Evolutionary conservation across 2,797 vertebrate genomes (phyloP).

Genomic region (Alosa sapidissima): DNA sequence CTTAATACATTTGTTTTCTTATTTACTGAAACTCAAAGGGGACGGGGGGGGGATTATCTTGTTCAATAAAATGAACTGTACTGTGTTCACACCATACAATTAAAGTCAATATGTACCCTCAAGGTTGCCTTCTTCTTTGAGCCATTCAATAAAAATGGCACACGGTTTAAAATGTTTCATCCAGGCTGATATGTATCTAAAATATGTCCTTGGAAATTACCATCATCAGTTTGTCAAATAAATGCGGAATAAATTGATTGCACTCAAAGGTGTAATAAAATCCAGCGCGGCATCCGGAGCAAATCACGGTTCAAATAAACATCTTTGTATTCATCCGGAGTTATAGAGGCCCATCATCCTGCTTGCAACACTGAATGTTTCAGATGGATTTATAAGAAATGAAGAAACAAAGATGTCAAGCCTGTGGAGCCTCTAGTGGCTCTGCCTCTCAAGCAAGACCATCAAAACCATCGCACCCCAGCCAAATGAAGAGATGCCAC

Average conservation of each 20-base stretch:
- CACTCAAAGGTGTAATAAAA: background rate
- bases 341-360: background rate
- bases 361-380: background rate
- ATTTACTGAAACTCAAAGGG: background rate
- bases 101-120: background rate
- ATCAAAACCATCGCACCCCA: slow-evolving; percentile 24
- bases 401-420: background rate
- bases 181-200: background rate
- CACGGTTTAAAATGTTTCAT: background rate
- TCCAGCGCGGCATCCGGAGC: background rate
- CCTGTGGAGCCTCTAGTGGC: background rate
- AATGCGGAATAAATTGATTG: background rate
- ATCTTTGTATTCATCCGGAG: background rate
- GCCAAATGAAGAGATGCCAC: slow-evolving; percentile 28
- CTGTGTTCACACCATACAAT: background rate
- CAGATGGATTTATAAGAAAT: background rate
- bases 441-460: background rate
- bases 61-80: background rate
- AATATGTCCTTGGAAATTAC: background rate
- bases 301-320: background rate
- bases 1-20: background rate
- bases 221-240: background rate
- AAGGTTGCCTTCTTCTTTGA: background rate
- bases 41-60: no score
- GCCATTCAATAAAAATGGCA: background rate